Percentiles rank a stretch among this genome's conserved stretches.
These are phyloP conservation scores for Tenualosa thibaudeaui DNA, from an alignment of 2,797 vertebrate genomes.

Conservation along the genomic window DNA sequence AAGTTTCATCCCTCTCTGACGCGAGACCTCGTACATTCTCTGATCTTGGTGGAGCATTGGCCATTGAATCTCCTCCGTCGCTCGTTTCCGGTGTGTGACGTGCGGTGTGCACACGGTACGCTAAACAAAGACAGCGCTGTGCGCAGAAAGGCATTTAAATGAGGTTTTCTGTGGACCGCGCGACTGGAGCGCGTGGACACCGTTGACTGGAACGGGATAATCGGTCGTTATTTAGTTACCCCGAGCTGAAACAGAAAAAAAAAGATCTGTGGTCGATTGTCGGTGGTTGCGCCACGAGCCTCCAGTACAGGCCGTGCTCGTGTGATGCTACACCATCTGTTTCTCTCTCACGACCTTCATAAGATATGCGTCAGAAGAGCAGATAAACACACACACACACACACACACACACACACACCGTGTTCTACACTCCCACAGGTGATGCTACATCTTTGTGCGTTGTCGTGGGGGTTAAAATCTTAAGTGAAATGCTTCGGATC, in stretches of 20 bases:
- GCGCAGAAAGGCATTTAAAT: neutral
- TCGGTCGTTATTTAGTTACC: too few species aligned
- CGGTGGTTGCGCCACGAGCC: neutral
- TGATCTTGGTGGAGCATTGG: neutral
- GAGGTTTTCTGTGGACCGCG: neutral
- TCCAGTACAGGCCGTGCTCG: neutral
- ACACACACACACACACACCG: too few species aligned
- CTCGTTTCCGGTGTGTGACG: conserved; percentile 12
- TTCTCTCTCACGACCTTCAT: neutral
- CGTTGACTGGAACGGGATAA: neutral
- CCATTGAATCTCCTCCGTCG: neutral
- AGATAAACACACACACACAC: neutral
- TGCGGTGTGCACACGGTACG: neutral
- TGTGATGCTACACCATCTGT: neutral
- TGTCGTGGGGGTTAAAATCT: too few species aligned
- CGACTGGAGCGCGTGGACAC: neutral
- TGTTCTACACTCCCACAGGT: too few species aligned
- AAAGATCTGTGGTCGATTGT: too few species aligned
- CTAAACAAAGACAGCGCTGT: neutral
- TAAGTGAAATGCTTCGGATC: too few species aligned
- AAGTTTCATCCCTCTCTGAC: neutral
- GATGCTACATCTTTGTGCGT: too few species aligned
- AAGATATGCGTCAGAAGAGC: neutral
- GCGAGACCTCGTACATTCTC: neutral
- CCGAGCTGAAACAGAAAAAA: neutral